These are phyloP conservation scores for Pelodiscus sinensis DNA, from an alignment of 2,113 vertebrate genomes.

Conservation along the genomic window DNA sequence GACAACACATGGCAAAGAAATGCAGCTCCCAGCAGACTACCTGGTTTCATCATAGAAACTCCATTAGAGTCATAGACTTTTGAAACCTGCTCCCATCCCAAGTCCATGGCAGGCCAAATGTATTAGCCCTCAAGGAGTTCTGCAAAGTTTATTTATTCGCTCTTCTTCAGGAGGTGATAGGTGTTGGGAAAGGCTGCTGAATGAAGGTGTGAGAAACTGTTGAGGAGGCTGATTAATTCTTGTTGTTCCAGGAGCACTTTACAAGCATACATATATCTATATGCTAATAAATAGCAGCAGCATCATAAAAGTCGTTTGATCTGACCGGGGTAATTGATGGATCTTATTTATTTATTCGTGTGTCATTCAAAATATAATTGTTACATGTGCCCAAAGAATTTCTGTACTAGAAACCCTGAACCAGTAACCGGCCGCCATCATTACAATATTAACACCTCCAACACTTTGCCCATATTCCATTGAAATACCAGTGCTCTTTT, in stretches of 20 bases:
- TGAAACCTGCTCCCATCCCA: neutral
- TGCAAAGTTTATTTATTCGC: neutral
- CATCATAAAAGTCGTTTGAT: slow-evolving; percentile 56
- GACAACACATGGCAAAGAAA: neutral
- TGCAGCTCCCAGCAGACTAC: neutral
- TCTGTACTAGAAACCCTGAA: neutral
- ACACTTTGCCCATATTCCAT: neutral
- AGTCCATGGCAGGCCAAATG: neutral
- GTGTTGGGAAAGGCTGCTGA: neutral
- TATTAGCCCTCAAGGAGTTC: neutral
- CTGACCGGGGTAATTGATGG: slow-evolving; percentile 42
- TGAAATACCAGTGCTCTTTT: slow-evolving; percentile 16
- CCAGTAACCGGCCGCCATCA: no score
- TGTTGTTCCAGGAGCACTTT: slow-evolving; percentile 6
- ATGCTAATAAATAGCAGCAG: slow-evolving; percentile 42
- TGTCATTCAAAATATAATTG: slow-evolving; percentile 36
- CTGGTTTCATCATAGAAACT: neutral
- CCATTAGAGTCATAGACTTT: neutral
- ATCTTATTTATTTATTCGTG: slow-evolving; percentile 49
- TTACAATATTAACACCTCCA: neutral
- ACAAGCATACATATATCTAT: neutral
- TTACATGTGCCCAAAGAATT: slow-evolving; percentile 24
- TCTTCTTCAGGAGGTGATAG: neutral
- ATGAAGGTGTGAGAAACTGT: neutral
- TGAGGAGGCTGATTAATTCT: neutral